phyloP scores from a whole-genome alignment of 2,888 invertebrate genomes.

The Andrena minutula region DNA sequence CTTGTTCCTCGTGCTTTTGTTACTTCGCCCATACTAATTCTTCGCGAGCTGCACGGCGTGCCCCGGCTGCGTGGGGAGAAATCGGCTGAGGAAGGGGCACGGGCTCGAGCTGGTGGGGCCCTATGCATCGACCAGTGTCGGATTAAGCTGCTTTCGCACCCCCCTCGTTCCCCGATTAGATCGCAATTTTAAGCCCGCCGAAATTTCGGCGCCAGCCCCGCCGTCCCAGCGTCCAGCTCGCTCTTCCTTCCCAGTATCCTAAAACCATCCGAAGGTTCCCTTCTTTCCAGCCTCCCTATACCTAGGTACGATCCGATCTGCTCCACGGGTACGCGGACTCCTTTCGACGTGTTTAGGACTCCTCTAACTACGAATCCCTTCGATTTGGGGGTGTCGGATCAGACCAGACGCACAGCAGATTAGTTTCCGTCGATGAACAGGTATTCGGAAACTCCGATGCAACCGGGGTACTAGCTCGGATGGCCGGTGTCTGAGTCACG shows the following conservation, averaged over 20 bases:
- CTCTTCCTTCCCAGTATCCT: slow-evolving; percentile 9
- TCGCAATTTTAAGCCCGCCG: slow-evolving; percentile 45
- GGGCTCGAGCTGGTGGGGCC: slow-evolving; percentile 55
- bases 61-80: slow-evolving; percentile 67
- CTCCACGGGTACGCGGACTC: no score
- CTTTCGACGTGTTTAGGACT: no score
- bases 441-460: not conserved
- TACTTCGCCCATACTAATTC: slow-evolving; percentile 84
- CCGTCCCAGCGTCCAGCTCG: slow-evolving; percentile 5
- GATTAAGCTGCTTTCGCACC: slow-evolving; percentile 65
- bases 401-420: no score
- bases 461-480: slow-evolving; percentile 5
- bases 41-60: slow-evolving; percentile 77
- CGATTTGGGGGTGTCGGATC: no score
- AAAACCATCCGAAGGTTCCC: not conserved
- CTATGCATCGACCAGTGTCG: slow-evolving; percentile 63
- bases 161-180: slow-evolving; percentile 49
- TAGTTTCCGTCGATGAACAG: no score
- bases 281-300: no score
- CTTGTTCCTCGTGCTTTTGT: slow-evolving; percentile 79
- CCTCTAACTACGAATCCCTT: no score
- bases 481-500: not conserved
- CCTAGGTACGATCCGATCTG: no score
- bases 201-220: slow-evolving; percentile 45
- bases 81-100: slow-evolving; percentile 57